A percentile compares a stretch with the other conserved stretches of the same genome.
Evolutionary conservation across 2,888 invertebrate species (phyloP).

Genomic region (Lottia scabra): DNA sequence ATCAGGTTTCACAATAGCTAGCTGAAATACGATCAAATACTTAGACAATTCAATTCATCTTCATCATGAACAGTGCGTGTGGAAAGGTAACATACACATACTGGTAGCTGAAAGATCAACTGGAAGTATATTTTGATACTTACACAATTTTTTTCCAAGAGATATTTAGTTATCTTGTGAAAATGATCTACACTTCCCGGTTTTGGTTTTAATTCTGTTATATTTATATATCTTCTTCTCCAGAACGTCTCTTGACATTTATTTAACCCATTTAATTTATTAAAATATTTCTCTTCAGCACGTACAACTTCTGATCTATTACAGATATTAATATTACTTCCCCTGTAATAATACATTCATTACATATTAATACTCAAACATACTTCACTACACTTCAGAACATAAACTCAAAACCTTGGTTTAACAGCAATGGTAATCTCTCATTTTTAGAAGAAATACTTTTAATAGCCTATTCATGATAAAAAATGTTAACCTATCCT

Average conservation of each 20-base stretch:
- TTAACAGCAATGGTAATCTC: too few relatives aligned
- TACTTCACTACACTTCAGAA: too few relatives aligned
- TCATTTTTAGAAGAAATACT: too few relatives aligned
- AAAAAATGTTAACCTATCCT: too few relatives aligned
- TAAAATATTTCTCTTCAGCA: slow-evolving; percentile 32
- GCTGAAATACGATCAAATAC: slow-evolving; percentile 19
- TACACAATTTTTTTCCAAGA: slow-evolving; percentile 38
- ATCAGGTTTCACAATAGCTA: slow-evolving; percentile 36
- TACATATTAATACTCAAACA: too few relatives aligned
- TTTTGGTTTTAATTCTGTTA: slow-evolving; percentile 36
- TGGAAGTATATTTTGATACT: neutral
- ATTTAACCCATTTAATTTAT: slow-evolving; percentile 23
- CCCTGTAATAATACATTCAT: slow-evolving; percentile 21
- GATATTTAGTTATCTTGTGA: slow-evolving; percentile 41
- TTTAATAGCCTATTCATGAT: too few relatives aligned
- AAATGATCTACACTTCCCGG: slow-evolving; percentile 37
- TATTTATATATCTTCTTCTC: slow-evolving; percentile 35
- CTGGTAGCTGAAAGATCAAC: too few relatives aligned
- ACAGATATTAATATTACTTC: slow-evolving; percentile 30
- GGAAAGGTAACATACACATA: too few relatives aligned
- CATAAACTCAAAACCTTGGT: neutral
- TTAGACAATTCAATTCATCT: too few relatives aligned
- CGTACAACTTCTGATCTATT: slow-evolving; percentile 28
- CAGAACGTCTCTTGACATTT: slow-evolving; percentile 30
- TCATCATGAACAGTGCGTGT: too few relatives aligned